Conservation (phyloP, 2,113 vertebrate species). For the Syrrhaptes paradoxus region DNA sequence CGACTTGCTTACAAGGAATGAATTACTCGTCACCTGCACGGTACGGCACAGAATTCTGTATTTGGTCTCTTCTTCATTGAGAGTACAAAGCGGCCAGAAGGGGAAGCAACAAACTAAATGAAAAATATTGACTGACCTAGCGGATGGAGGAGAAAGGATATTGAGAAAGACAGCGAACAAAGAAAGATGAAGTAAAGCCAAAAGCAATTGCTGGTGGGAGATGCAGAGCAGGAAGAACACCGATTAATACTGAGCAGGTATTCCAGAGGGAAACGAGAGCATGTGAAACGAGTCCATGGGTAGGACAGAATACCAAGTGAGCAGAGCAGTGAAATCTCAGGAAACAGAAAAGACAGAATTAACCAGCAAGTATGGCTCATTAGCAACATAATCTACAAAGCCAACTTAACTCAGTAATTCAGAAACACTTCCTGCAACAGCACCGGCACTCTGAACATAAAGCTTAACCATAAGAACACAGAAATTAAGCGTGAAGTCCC, state of each 20-base stretch:
- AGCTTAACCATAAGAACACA: not conserved
- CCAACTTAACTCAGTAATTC: not conserved
- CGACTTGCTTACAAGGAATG: not conserved
- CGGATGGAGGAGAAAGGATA: slow-evolving; percentile 7
- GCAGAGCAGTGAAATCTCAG: not conserved
- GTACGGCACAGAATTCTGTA: not conserved
- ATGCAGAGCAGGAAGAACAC: not conserved
- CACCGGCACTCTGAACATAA: not conserved
- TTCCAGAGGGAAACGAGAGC: not conserved
- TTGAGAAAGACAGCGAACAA: not conserved
- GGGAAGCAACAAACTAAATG: slow-evolving; percentile 11
- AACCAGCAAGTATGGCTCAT: not conserved
- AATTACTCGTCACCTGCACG: not conserved
- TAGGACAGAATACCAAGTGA: not conserved
- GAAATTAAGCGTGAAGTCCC: not conserved
- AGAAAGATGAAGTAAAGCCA: slow-evolving; percentile 16
- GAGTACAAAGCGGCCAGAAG: not conserved
- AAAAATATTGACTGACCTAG: slow-evolving; percentile 23
- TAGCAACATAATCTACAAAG: not conserved
- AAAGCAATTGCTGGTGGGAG: not conserved
- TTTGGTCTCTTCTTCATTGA: not conserved
- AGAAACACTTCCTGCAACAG: not conserved
- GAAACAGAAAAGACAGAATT: not conserved
- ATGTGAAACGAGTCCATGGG: not conserved
- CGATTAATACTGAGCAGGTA: not conserved